A percentile compares a stretch with the other conserved stretches of the same genome.
Conservation (phyloP, 2,113 vertebrate species). For the Sphyrna mokarran region DNA sequence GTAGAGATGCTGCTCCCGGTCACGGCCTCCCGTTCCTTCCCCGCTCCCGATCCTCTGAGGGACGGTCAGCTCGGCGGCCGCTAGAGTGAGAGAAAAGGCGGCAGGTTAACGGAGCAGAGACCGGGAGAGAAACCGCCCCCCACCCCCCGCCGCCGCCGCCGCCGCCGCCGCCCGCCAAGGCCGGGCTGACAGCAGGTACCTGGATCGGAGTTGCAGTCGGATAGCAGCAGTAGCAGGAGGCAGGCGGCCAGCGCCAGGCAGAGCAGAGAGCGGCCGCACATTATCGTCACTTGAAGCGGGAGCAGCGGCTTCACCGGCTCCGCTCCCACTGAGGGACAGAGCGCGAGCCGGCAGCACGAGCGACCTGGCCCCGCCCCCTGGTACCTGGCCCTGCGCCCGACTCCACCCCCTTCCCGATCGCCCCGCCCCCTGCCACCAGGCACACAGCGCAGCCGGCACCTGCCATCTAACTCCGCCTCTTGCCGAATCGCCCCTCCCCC, state of each 20-base stretch:
- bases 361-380: too few species aligned
- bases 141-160: too few species aligned
- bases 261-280: constrained; percentile 40
- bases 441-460: too few species aligned
- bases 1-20: constrained; percentile 48
- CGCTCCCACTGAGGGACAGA: background rate
- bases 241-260: constrained; percentile 46
- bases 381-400: too few species aligned
- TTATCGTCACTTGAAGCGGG: background rate
- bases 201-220: constrained; percentile 44
- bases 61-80: constrained; percentile 48
- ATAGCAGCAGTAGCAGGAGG: constrained; percentile 46
- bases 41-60: constrained; percentile 39
- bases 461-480: too few species aligned
- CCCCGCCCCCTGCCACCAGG: too few species aligned
- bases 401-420: too few species aligned
- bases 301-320: background rate
- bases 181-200: constrained; percentile 41
- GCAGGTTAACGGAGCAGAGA: background rate
- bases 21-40: constrained; percentile 45
- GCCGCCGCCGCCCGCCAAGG: too few species aligned
- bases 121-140: background rate
- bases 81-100: constrained; percentile 3
- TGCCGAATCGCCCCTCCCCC: too few species aligned
- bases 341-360: background rate